These are phyloP conservation scores for Drosophila mettleri DNA, from an alignment of 2,888 invertebrate species.

Conservation along the genomic window DNA sequence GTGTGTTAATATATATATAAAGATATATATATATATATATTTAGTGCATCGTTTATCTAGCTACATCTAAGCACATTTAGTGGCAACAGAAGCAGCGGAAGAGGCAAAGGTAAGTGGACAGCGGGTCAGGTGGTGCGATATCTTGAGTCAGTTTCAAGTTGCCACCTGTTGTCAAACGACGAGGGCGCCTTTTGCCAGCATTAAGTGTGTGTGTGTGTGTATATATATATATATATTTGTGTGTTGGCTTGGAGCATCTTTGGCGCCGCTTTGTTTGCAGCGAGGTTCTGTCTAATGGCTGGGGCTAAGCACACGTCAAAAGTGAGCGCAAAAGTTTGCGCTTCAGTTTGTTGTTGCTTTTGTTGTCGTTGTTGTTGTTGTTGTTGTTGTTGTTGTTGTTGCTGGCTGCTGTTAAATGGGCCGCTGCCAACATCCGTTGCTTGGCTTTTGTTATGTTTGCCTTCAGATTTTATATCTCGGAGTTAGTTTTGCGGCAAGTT, in stretches of 20 bases:
- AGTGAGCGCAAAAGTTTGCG: slow-evolving; percentile 74
- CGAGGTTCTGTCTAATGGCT: slow-evolving; percentile 52
- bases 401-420: slow-evolving; percentile 48
- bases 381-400: slow-evolving; percentile 18
- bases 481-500: slow-evolving; percentile 63
- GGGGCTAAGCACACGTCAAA: slow-evolving; percentile 71
- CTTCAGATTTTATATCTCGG: slow-evolving; percentile 63
- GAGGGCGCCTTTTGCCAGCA: slow-evolving; percentile 36
- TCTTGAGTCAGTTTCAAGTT: slow-evolving; percentile 34
- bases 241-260: slow-evolving; percentile 42
- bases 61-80: slow-evolving; percentile 31
- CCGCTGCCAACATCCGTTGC: slow-evolving; percentile 53
- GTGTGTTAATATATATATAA: too few species aligned
- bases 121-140: slow-evolving; percentile 51
- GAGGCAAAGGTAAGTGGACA: slow-evolving; percentile 50
- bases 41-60: slow-evolving; percentile 3
- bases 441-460: slow-evolving; percentile 57
- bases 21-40: background rate
- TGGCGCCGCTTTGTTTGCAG: slow-evolving; percentile 60
- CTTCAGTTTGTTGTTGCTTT: slow-evolving; percentile 53
- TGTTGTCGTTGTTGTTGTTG: slow-evolving; percentile 11
- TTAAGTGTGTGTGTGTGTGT: background rate
- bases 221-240: slow-evolving; percentile 15
- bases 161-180: slow-evolving; percentile 67
- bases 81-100: slow-evolving; percentile 6